Conservation (phyloP, 2,113 vertebrate genomes). For the Rostratula benghalensis region DNA sequence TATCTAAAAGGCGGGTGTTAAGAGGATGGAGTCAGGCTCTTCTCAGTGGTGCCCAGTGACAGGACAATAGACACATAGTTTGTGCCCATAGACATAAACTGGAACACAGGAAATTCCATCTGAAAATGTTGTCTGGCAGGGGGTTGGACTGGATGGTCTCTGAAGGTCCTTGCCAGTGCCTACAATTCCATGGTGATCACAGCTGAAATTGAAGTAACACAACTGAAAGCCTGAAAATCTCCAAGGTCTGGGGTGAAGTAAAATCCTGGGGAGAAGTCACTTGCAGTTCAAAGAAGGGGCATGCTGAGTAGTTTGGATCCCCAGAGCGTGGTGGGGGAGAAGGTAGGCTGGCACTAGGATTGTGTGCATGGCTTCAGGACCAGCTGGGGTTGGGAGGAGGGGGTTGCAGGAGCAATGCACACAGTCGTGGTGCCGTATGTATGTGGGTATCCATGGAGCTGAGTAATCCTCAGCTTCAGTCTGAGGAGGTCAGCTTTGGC, state of each 20-base stretch:
- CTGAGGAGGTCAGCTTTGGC: neutral
- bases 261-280: neutral
- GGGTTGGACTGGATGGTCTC: no score
- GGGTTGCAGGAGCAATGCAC: neutral
- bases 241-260: neutral
- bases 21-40: no score
- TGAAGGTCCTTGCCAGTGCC: no score
- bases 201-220: rapidly evolving
- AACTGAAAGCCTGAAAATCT: neutral
- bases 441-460: neutral
- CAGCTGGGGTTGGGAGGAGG: neutral
- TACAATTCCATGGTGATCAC: no score
- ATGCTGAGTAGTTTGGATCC: neutral
- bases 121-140: no score
- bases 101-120: no score
- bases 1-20: no score
- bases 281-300: neutral
- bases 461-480: neutral
- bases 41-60: no score
- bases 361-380: neutral
- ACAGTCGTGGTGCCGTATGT: neutral
- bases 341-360: neutral
- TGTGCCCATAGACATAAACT: no score
- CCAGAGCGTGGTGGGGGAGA: rapidly evolving
- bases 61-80: no score